phyloP scores from a whole-genome alignment of 2,797 vertebrate species.

The Phoebastria nigripes region DNA sequence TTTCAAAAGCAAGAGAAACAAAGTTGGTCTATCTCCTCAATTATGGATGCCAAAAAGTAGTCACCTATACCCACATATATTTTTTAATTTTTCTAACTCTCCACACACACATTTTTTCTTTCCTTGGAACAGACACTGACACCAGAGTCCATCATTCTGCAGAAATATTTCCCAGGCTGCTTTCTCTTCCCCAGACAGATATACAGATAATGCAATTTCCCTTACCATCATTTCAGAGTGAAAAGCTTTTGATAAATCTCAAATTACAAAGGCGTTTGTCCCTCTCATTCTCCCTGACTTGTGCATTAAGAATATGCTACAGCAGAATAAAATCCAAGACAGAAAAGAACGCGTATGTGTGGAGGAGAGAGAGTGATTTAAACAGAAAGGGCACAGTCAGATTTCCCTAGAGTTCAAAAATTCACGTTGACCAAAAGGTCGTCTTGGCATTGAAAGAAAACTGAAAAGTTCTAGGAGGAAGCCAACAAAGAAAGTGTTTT shows the following conservation, averaged over 20 bases:
- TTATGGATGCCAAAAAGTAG: background rate
- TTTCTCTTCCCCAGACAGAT: slow-evolving; percentile 42
- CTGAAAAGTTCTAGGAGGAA: background rate
- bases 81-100: background rate
- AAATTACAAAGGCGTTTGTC: background rate
- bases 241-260: slow-evolving; percentile 62
- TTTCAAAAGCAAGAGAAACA: background rate
- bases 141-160: background rate
- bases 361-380: background rate
- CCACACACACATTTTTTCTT: background rate
- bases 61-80: background rate
- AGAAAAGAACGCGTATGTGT: background rate
- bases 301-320: background rate
- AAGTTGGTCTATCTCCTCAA: background rate
- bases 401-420: slow-evolving; percentile 44
- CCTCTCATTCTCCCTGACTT: background rate
- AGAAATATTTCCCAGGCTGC: slow-evolving; percentile 45
- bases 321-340: slow-evolving; percentile 16
- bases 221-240: slow-evolving; percentile 24
- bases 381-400: background rate
- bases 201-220: slow-evolving; percentile 34
- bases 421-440: slow-evolving; percentile 38
- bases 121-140: background rate
- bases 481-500: slow-evolving; percentile 37
- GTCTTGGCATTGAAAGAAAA: background rate